These are phyloP conservation scores for Trichoplusia ni DNA, from an alignment of 1,140 invertebrate genomes.

Conservation along the genomic window DNA sequence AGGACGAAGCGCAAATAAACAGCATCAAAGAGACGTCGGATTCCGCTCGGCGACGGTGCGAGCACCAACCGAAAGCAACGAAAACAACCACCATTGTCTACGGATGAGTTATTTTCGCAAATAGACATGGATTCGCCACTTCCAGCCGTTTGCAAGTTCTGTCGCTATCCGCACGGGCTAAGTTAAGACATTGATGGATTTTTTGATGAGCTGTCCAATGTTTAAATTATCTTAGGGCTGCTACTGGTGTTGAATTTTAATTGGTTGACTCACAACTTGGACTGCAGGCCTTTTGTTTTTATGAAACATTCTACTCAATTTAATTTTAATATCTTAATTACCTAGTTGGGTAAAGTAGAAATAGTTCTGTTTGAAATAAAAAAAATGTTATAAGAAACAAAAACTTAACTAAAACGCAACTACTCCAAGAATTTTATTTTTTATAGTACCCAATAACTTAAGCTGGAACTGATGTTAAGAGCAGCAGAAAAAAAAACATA, in stretches of 20 bases:
- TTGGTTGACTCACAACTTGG: background rate
- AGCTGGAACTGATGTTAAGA: too few species aligned
- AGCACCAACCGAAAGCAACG: conserved; percentile 53
- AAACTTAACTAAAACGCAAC: too few species aligned
- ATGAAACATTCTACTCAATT: too few species aligned
- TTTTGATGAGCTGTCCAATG: background rate
- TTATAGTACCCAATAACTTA: too few species aligned
- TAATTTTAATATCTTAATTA: too few species aligned
- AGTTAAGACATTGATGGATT: conserved; percentile 8
- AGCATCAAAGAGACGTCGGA: conserved; percentile 77
- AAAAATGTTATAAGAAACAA: too few species aligned
- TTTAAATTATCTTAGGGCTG: too few species aligned
- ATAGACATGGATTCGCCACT: conserved; percentile 56
- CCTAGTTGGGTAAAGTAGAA: too few species aligned
- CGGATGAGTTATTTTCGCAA: conserved; percentile 75
- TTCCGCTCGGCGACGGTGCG: conserved; percentile 56
- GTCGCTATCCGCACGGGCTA: conserved; percentile 12
- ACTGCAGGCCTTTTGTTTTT: too few species aligned
- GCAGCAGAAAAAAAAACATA: too few species aligned
- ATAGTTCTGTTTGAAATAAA: too few species aligned
- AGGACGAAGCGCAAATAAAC: conserved; percentile 80
- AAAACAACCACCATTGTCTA: conserved; percentile 77
- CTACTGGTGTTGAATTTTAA: background rate
- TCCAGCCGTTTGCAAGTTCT: conserved; percentile 17
- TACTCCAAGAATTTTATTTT: too few species aligned